These are phyloP conservation scores for Rhagoletis zephyria DNA, from an alignment of 1,140 invertebrate species.

Conservation along the genomic window DNA sequence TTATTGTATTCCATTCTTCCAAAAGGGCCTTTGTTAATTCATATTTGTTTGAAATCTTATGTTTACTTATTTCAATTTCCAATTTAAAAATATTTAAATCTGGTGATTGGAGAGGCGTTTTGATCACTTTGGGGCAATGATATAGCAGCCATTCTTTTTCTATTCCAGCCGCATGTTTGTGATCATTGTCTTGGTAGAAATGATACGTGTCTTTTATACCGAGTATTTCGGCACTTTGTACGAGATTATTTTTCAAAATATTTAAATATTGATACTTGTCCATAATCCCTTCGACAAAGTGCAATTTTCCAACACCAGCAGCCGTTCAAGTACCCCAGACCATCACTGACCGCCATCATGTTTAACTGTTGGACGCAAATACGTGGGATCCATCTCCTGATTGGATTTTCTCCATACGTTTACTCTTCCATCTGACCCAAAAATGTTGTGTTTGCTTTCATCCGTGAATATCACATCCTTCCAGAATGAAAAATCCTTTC, in stretches of 20 bases:
- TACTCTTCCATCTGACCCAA: conserved; percentile 37
- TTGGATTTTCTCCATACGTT: conserved; percentile 35
- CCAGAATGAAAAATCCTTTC: background rate
- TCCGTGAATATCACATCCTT: conserved; percentile 31
- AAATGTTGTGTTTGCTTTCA: conserved; percentile 23
- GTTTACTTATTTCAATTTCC: no score
- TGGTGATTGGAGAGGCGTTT: no score
- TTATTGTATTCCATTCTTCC: no score
- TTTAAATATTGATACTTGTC: background rate
- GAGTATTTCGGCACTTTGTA: background rate
- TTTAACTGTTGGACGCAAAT: conserved; percentile 7
- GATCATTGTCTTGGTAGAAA: no score
- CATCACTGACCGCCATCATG: background rate
- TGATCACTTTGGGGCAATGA: no score
- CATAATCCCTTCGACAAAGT: background rate
- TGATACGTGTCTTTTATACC: no score
- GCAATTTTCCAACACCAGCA: no score
- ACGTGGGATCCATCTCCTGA: conserved; percentile 12
- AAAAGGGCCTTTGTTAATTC: no score
- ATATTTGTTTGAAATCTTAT: no score
- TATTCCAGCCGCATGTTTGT: no score
- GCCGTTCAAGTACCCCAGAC: background rate
- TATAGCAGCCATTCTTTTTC: no score
- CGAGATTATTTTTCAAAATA: background rate
- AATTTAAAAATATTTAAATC: no score